A percentile compares a stretch with the other conserved stretches of the same genome.
Conservation (phyloP, 2,888 invertebrate genomes). For the Dryomyza anilis region DNA sequence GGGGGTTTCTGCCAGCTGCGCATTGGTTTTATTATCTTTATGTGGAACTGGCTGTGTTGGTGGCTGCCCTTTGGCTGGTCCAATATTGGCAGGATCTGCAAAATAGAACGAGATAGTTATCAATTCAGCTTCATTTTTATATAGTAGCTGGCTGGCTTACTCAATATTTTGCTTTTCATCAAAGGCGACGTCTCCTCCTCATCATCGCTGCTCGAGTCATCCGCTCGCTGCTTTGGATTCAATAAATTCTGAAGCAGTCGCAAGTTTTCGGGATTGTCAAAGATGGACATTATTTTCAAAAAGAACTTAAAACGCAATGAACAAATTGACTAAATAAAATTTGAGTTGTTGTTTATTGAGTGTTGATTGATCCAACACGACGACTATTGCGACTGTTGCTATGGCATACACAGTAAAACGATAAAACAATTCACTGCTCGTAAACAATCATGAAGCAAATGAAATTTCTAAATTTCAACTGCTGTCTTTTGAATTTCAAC, state of each 20-base stretch:
- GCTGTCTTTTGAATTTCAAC: too few relatives aligned
- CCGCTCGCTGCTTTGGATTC: slow-evolving; percentile 42
- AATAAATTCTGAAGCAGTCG: slow-evolving; percentile 49
- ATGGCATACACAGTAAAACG: neutral
- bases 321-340: neutral
- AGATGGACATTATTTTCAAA: slow-evolving; percentile 49
- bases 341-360: too few relatives aligned
- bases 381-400: slow-evolving; percentile 4
- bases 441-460: neutral
- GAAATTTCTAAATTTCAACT: too few relatives aligned
- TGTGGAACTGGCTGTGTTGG: slow-evolving; percentile 25
- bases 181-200: slow-evolving; percentile 33
- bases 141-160: slow-evolving; percentile 40
- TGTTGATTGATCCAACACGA: neutral
- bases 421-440: neutral
- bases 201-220: slow-evolving; percentile 49
- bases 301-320: neutral
- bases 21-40: slow-evolving; percentile 26
- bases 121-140: neutral
- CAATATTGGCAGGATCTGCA: slow-evolving; percentile 63
- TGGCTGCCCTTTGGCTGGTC: slow-evolving; percentile 33
- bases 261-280: slow-evolving; percentile 53
- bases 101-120: neutral
- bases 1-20: slow-evolving; percentile 33
- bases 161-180: slow-evolving; percentile 35